These are phyloP conservation scores for Drosophila melanosoma DNA, from an alignment of 2,888 invertebrate species.

Conservation along the genomic window DNA sequence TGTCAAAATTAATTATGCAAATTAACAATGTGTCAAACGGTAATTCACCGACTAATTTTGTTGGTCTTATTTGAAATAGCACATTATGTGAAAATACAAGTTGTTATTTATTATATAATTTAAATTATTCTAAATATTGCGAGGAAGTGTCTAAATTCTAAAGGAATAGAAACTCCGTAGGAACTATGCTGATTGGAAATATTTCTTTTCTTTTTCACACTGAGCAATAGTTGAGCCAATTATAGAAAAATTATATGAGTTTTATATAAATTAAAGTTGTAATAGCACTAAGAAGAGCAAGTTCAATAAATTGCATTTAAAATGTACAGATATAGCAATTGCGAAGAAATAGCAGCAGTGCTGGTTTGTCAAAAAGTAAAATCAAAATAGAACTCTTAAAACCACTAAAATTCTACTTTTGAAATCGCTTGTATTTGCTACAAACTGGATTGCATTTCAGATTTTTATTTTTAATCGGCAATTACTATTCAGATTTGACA, in stretches of 20 bases:
- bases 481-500: background rate
- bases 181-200: background rate
- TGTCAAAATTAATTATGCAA: background rate
- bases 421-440: too few species aligned
- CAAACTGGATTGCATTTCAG: background rate
- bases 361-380: background rate
- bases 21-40: background rate
- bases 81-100: background rate
- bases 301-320: background rate
- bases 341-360: background rate
- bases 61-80: background rate
- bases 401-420: background rate
- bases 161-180: background rate
- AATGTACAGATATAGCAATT: background rate
- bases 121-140: background rate
- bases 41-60: background rate
- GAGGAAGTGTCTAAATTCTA: background rate
- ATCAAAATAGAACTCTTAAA: background rate
- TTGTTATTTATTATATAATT: background rate
- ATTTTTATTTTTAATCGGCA: background rate
- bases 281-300: background rate
- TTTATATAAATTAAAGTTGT: background rate
- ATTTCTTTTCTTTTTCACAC: background rate
- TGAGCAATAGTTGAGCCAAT: background rate
- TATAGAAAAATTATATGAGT: background rate